Evolutionary conservation across 2,888 invertebrate genomes (phyloP).

Genomic region (Embidobia sp.): DNA sequence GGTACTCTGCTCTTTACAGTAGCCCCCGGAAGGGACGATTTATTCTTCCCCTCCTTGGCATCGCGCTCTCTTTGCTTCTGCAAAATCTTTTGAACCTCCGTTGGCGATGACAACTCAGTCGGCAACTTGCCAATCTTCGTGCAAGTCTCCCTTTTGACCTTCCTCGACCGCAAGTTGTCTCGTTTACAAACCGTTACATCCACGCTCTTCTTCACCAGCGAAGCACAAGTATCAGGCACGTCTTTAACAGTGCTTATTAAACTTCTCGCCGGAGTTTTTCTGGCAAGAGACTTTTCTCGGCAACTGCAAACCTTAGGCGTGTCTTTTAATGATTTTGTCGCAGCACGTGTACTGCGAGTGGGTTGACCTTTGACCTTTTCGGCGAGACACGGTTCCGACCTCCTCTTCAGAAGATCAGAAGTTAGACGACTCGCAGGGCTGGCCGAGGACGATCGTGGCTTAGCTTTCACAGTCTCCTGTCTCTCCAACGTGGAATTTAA

Average conservation of each 20-base stretch:
- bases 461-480: too few relatives aligned
- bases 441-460: constrained; percentile 65
- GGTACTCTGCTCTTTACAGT: constrained; percentile 80
- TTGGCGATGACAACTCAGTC: constrained; percentile 83
- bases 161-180: constrained; percentile 61
- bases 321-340: constrained; percentile 51
- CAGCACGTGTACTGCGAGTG: too few relatives aligned
- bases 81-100: constrained; percentile 76
- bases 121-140: constrained; percentile 82
- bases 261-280: constrained; percentile 50
- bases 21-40: constrained; percentile 75
- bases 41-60: constrained; percentile 59
- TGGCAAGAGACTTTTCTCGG: constrained; percentile 48
- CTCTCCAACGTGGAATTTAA: constrained; percentile 84
- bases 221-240: constrained; percentile 12
- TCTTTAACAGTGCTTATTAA: constrained; percentile 38
- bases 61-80: constrained; percentile 69
- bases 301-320: constrained; percentile 43
- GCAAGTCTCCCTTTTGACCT: constrained; percentile 72
- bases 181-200: constrained; percentile 44
- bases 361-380: constrained; percentile 54
- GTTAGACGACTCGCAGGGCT: constrained; percentile 64
- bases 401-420: constrained; percentile 64
- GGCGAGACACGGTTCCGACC: constrained; percentile 67
- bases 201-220: constrained; percentile 33